These are phyloP conservation scores for Lordiphosa fenestrarum DNA, from an alignment of 2,888 invertebrate genomes.

Conservation along the genomic window DNA sequence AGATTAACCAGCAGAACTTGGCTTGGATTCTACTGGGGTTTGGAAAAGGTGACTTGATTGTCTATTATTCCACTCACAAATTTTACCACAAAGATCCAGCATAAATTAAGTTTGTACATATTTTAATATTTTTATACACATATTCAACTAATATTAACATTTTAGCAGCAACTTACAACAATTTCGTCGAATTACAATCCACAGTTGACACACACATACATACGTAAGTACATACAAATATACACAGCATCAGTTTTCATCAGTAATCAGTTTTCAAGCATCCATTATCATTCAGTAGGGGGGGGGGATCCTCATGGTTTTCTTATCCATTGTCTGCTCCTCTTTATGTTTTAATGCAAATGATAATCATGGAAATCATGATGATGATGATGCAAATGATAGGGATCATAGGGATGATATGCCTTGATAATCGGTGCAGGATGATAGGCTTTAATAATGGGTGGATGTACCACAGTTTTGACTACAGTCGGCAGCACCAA, in stretches of 20 bases:
- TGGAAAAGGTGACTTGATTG: too few species aligned
- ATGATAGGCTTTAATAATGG: constrained; percentile 76
- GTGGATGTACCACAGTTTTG: constrained; percentile 74
- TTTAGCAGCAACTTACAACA: constrained; percentile 30
- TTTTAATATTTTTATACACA: constrained; percentile 1
- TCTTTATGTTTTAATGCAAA: constrained; percentile 41
- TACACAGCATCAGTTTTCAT: constrained; percentile 17
- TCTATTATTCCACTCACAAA: too few species aligned
- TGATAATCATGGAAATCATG: constrained; percentile 65
- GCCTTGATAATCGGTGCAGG: constrained; percentile 76
- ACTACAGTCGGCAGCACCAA: constrained; percentile 76
- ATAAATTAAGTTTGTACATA: not conserved
- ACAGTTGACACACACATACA: constrained; percentile 37
- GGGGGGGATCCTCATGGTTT: constrained; percentile 18
- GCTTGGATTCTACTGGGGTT: too few species aligned
- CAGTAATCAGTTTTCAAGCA: constrained; percentile 12
- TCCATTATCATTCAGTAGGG: constrained; percentile 26
- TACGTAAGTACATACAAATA: constrained; percentile 41
- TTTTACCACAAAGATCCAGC: too few species aligned
- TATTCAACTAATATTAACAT: constrained; percentile 2
- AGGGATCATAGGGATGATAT: constrained; percentile 74
- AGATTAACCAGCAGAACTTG: too few species aligned
- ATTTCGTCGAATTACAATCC: constrained; percentile 13
- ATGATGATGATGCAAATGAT: constrained; percentile 65
- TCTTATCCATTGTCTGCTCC: too few species aligned